A percentile compares a stretch with the other conserved stretches of the same genome.
phyloP scores from a whole-genome alignment of 2,113 vertebrate genomes.

The Seriola dumerili region DNA sequence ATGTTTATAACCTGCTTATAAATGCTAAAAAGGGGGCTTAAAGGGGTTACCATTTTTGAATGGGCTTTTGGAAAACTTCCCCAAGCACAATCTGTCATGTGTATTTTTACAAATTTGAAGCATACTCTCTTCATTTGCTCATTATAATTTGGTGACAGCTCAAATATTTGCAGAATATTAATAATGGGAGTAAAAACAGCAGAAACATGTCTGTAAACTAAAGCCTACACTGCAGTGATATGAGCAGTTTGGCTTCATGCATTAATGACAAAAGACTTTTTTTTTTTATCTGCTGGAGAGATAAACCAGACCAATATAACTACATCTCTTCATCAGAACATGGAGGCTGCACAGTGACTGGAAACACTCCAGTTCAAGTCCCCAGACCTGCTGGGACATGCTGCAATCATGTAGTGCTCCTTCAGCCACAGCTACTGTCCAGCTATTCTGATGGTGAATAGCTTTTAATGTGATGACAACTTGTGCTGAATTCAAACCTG shows the following conservation, averaged over 20 bases:
- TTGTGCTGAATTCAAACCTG: slow-evolving; percentile 3
- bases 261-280: not conserved
- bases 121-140: no score
- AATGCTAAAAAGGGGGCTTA: no score
- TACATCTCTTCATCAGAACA: slow-evolving; percentile 1
- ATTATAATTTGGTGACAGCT: no score
- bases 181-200: not conserved
- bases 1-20: no score
- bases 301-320: not conserved
- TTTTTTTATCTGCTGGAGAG: slow-evolving; percentile 1
- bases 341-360: not conserved
- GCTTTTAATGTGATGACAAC: not conserved
- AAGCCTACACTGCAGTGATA: not conserved
- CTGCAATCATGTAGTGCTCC: not conserved
- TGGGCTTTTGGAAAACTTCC: no score
- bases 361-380: not conserved
- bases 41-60: no score
- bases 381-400: not conserved
- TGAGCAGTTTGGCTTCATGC: not conserved
- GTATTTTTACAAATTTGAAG: no score
- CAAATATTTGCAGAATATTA: not conserved
- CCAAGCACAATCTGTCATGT: no score
- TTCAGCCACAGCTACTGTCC: not conserved
- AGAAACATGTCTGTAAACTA: not conserved
- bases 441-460: not conserved